Evolutionary conservation across 2,888 invertebrate species (phyloP).

Genomic region (Beris chalybata): DNA sequence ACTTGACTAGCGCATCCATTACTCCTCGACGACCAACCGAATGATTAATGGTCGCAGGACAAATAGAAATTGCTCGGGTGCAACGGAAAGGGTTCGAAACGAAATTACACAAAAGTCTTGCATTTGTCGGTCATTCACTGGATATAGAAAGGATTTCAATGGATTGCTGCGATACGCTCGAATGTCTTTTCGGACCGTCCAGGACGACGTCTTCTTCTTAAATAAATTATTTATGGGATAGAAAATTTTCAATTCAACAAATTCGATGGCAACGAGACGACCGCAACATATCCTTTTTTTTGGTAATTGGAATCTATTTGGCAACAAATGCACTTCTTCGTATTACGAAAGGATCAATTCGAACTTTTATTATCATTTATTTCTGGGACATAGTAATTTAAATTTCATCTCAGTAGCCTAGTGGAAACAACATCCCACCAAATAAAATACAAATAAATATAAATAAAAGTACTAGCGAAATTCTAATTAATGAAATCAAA

Average conservation of each 20-base stretch:
- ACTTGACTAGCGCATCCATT: slow-evolving; percentile 20
- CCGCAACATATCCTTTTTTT: no score
- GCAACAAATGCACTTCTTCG: no score
- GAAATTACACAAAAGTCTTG: slow-evolving; percentile 24
- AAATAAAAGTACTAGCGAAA: no score
- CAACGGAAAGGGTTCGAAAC: slow-evolving; percentile 27
- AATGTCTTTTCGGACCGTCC: neutral
- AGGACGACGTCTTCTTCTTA: slow-evolving; percentile 5
- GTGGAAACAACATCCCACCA: no score
- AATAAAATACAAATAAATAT: no score
- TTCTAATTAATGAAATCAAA: no score
- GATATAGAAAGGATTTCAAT: neutral
- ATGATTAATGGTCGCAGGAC: slow-evolving; percentile 55
- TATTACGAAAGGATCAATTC: no score
- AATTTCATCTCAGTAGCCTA: no score
- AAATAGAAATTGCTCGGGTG: slow-evolving; percentile 54
- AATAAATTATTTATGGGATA: slow-evolving; percentile 3
- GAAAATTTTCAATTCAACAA: slow-evolving; percentile 2
- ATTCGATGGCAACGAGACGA: neutral
- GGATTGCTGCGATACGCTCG: neutral
- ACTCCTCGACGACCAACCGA: slow-evolving; percentile 39
- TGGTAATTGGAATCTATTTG: no score
- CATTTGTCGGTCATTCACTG: slow-evolving; percentile 30
- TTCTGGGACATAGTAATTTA: no score
- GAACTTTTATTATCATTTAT: no score